Evolutionary conservation across 2,113 vertebrate genomes (phyloP), one percentile per base, ranked within the genome.

Genomic region (Tylochromis polylepis): DNA sequence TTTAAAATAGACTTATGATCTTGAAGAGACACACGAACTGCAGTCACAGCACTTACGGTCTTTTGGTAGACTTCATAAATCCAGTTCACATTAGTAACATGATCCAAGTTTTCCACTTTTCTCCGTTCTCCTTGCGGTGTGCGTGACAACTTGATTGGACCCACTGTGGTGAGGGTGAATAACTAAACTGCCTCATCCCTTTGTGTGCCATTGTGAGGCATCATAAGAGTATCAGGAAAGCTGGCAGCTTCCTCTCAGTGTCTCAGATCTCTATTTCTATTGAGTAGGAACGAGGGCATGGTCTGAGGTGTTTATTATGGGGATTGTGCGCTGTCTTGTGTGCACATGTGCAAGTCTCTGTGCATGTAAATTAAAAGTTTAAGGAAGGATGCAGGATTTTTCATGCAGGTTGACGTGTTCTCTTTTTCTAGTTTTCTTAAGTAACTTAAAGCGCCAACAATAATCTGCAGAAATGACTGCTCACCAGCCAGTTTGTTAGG

Each of bases 201-300:
- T 90, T 94, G 87, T 93, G 82, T 5, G 43, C 51, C 82, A 53
- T 90, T 93, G 90, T 91, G 56, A 24, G 60, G 57, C 31, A 2
- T 65, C 65, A 56, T 85, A 34, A 78, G 85, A 91, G 87, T 72
- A 81, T 81, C 85, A 62, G 78, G 14, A 16, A 65, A 62, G 85
- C 56, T 89, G 90, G 91, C 94, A 92, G 92, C 83, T 85, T 38
- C 81, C 82, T 56, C 79, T 85, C n/a, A 82, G 53, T 87, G 90
- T 93, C 92, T 93, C 93, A 90, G 89, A 86, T 94, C 94, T 92
- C 92, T 86, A 84, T 46, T 53, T 67, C 91, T 79, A 90, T 95
- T 95, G 88, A 93, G 85, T 55, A 81, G 81, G 59, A 91, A 95
- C 27, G 78, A 92, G 92, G 94, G 91, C 91, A 92, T 85, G 83